Evolutionary conservation across 2,113 vertebrate species (phyloP).

Genomic region (Tretioscincus oriximinensis): DNA sequence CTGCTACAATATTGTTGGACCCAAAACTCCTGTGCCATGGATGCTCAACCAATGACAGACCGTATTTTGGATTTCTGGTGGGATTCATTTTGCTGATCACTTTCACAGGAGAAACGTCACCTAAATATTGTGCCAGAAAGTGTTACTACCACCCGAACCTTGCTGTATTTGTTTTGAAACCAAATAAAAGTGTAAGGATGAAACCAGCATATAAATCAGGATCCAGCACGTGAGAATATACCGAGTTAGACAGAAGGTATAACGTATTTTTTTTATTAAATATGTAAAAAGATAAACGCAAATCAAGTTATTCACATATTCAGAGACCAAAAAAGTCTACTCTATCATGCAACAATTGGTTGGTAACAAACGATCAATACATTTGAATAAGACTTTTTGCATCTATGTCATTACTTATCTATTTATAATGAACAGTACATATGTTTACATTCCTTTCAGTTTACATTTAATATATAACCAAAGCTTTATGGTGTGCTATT

Average conservation of each 20-base stretch:
- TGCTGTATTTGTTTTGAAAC: constrained; percentile 27
- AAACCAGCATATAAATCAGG: constrained; percentile 9
- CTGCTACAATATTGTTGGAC: no score
- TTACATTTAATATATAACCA: constrained; percentile 95
- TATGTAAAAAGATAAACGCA: constrained; percentile 98
- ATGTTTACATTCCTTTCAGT: constrained; percentile 99
- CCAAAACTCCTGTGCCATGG: neutral
- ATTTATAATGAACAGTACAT: constrained; percentile 99
- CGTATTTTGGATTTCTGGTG: neutral
- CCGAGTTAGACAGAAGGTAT: constrained; percentile 67
- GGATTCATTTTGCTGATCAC: neutral
- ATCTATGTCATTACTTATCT: constrained; percentile 85
- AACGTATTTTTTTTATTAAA: constrained; percentile 96
- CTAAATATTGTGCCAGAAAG: neutral
- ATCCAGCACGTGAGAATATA: constrained; percentile 52
- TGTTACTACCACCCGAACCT: constrained; percentile 14
- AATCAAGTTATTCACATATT: constrained; percentile 97
- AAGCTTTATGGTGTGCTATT: constrained; percentile 89
- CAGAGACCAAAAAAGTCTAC: constrained; percentile 85
- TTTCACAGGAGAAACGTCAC: neutral
- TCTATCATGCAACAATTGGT: constrained; percentile 95
- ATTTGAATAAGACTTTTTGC: constrained; percentile 84
- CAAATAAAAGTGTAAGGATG: neutral
- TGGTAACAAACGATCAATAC: constrained; percentile 90
- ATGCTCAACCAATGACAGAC: no score